A percentile compares a stretch with the other conserved stretches of the same genome.
phyloP scores from a whole-genome alignment of 2,797 vertebrate genomes.

The Gymnothorax reevesii region DNA sequence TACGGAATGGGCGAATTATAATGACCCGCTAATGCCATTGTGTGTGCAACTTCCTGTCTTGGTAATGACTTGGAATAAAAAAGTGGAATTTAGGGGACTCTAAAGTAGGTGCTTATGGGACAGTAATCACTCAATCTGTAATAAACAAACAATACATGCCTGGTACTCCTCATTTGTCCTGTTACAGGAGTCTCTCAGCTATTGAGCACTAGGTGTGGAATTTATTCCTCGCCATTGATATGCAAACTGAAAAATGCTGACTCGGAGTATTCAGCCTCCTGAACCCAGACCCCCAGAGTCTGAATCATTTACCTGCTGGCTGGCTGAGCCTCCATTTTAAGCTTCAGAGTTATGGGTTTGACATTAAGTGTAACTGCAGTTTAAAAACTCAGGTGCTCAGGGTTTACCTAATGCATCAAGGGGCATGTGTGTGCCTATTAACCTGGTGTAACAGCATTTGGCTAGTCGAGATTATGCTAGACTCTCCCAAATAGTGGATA shows the following conservation, averaged over 20 bases:
- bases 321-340: neutral
- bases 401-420: neutral
- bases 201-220: conserved; percentile 9
- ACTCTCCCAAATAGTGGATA: neutral
- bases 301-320: neutral
- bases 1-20: neutral
- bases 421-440: neutral
- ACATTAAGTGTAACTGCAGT: neutral
- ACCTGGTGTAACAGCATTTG: neutral
- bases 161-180: neutral
- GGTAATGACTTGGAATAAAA: neutral
- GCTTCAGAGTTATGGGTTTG: neutral
- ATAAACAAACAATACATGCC: neutral
- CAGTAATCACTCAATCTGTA: neutral
- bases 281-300: too few relatives aligned
- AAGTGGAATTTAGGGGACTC: neutral
- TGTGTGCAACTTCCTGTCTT: neutral
- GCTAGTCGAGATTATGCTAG: neutral
- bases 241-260: neutral
- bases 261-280: neutral
- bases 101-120: neutral
- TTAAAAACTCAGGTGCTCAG: neutral
- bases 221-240: neutral
- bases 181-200: neutral
- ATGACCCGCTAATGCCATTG: neutral